These are phyloP conservation scores for Syngnathus acus DNA, from an alignment of 2,797 vertebrate species.

Conservation along the genomic window DNA sequence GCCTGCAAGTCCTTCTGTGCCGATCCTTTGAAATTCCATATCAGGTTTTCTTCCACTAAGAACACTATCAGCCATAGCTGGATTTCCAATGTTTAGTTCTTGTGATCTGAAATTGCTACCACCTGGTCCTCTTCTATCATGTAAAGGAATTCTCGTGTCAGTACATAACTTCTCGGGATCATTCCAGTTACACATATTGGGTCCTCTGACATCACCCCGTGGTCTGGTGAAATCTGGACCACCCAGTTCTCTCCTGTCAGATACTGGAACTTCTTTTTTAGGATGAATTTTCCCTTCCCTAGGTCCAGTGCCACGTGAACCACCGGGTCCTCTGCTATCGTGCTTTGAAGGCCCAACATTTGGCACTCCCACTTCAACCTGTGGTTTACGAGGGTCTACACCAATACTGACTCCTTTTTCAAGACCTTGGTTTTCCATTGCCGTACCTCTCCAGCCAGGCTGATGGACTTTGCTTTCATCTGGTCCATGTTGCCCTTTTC, in stretches of 20 bases:
- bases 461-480: conserved; percentile 24
- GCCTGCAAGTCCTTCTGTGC: conserved; percentile 11
- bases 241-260: conserved; percentile 1
- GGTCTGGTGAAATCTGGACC: conserved; percentile 1
- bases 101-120: not conserved
- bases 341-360: not conserved
- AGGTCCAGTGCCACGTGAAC: conserved; percentile 11
- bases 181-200: conserved; percentile 12
- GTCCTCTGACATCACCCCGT: not conserved
- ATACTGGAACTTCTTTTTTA: not conserved
- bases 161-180: conserved; percentile 9
- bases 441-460: not conserved
- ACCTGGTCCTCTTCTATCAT: conserved; percentile 3
- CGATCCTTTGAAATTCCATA: conserved; percentile 11
- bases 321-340: conserved; percentile 16
- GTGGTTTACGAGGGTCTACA: not conserved
- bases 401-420: conserved; percentile 12
- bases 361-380: not conserved
- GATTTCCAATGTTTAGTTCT: not conserved
- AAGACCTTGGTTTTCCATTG: conserved; percentile 18
- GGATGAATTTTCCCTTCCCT: not conserved
- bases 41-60: conserved; percentile 2
- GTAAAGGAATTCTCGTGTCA: not conserved
- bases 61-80: not conserved
- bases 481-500: conserved; percentile 16